phyloP scores from a whole-genome alignment of 1,140 invertebrate genomes.

The Caenorhabditis elegans region DNA sequence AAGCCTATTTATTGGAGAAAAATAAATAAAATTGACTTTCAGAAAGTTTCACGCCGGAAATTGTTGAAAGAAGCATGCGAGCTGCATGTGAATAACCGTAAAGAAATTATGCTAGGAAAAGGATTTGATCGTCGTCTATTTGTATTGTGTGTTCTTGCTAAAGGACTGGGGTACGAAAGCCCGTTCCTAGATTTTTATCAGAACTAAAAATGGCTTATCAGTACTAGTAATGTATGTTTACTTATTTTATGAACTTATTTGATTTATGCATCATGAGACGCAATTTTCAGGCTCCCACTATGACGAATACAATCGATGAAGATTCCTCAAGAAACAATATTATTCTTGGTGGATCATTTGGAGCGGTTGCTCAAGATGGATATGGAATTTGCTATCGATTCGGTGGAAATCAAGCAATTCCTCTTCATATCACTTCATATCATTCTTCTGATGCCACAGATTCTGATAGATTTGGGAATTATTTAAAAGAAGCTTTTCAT shows the following conservation, averaged over 20 bases:
- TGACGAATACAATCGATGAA: constrained; percentile 34
- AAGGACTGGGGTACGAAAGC: constrained; percentile 81
- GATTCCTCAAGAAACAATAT: neutral
- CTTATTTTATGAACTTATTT: no score
- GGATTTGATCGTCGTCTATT: constrained; percentile 95
- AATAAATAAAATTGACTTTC: constrained; percentile 37
- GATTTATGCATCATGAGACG: no score
- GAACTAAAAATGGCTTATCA: constrained; percentile 87
- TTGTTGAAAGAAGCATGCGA: constrained; percentile 77
- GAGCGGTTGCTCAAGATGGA: constrained; percentile 67
- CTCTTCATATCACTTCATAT: constrained; percentile 69
- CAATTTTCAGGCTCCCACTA: constrained; percentile 49
- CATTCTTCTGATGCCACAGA: constrained; percentile 65
- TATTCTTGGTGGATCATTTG: constrained; percentile 39
- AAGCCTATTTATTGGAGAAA: no score
- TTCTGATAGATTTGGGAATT: constrained; percentile 39
- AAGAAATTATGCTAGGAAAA: constrained; percentile 87
- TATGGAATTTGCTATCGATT: constrained; percentile 69
- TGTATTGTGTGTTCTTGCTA: constrained; percentile 92
- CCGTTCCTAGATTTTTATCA: constrained; percentile 76
- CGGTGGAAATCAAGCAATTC: constrained; percentile 67
- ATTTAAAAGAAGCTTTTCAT: constrained; percentile 33
- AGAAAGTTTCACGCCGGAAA: constrained; percentile 65
- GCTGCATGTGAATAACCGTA: constrained; percentile 72
- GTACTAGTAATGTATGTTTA: constrained; percentile 77